Evolutionary conservation across 1,140 invertebrate genomes (phyloP), one percentile per base, ranked within the genome.

Genomic region (Hypsibius dujardini): DNA sequence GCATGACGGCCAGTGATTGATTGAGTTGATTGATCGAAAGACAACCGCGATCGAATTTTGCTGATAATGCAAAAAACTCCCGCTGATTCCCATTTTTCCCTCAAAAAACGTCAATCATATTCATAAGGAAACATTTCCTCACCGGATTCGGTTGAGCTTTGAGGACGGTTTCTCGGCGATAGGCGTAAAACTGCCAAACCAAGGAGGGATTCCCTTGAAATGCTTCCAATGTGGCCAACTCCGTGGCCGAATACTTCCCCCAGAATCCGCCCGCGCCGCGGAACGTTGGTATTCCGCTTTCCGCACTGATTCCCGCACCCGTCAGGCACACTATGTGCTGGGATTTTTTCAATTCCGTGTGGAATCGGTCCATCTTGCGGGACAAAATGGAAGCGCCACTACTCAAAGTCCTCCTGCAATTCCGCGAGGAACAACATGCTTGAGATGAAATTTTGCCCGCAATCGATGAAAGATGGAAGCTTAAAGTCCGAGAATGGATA

Each of bases 281-380:
- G 78, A 90, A 90, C 46, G 88, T 89, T 60, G 88, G 88, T 50
- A 90, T 85, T 40, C 89, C 89, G 75, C 87, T 88, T 79, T 90
- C 88, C 1, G 87, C 87, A 70, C 87, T 88, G 59, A 89, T 81
- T 70, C 88, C 88, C 70, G 88, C 88, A 2, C 88, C 88, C 70
- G 87, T 88, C 47, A 90, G 76, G 59, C 87, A 85, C 42, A 88
- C 82, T 67, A 88, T 45, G 12, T 40, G 15, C 46, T 47, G 47
- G 15, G 70, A 15, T n/a, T 50, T 2, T 15, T 1, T 1, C 40
- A 50, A 45, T 47, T 71, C 50, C 40, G 42, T 14, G 15, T 50
- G 50, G 46, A 50, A 2, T 2, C 15, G 46, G 2, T 46, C 3
- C 69, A 28, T 28, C 28, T 0, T 28, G 28, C 0, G 0, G 28